Percentiles rank a stretch among this genome's conserved stretches.
phyloP scores from a whole-genome alignment of 2,888 invertebrate species.

The Volucella bombylans region DNA sequence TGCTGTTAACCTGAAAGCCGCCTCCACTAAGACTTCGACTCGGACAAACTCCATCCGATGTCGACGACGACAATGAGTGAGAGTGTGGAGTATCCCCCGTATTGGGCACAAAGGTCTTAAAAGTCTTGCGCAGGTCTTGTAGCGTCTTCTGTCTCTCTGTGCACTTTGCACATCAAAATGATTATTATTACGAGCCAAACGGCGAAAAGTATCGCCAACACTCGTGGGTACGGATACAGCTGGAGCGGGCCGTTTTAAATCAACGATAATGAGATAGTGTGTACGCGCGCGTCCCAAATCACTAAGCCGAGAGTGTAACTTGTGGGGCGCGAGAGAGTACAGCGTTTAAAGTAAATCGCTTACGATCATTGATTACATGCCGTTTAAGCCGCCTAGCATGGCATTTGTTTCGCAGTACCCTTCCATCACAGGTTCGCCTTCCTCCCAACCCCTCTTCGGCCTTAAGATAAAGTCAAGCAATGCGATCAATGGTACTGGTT shows the following conservation, averaged over 20 bases:
- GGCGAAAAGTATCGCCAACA: constrained; percentile 38
- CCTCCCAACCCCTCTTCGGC: too few relatives aligned
- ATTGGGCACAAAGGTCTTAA: constrained; percentile 53
- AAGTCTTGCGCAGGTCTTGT: background rate
- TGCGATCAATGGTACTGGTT: background rate
- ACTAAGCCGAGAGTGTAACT: constrained; percentile 15
- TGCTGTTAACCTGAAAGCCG: constrained; percentile 68
- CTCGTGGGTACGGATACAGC: constrained; percentile 56
- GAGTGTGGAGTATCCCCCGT: constrained; percentile 43
- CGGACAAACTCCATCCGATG: background rate
- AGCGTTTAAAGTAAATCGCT: constrained; percentile 71
- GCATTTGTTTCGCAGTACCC: constrained; percentile 8
- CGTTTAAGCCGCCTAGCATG: constrained; percentile 62
- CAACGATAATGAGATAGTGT: constrained; percentile 72
- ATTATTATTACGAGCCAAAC: constrained; percentile 70
- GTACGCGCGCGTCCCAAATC: constrained; percentile 69
- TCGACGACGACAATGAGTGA: constrained; percentile 32
- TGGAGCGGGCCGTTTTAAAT: constrained; percentile 65
- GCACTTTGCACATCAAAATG: constrained; percentile 71
- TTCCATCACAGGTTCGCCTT: too few relatives aligned
- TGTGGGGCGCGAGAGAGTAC: constrained; percentile 30
- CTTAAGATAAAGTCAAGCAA: background rate
- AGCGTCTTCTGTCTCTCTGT: constrained; percentile 32
- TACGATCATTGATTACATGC: constrained; percentile 72
- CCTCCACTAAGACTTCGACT: constrained; percentile 40